Evolutionary conservation across 2,797 vertebrate genomes (phyloP).

Genomic region (Chiloscyllium punctatum): DNA sequence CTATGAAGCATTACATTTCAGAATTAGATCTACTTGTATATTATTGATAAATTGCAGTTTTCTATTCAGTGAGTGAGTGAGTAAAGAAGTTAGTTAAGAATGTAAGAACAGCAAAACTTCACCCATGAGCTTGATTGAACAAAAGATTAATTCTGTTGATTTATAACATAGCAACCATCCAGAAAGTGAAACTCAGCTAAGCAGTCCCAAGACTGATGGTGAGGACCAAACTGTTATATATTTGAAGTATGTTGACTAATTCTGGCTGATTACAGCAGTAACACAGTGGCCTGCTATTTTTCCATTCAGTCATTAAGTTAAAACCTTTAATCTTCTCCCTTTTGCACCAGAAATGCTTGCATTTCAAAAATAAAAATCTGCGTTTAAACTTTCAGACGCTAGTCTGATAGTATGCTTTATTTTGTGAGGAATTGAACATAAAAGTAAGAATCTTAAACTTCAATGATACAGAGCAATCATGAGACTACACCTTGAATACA

Average conservation of each 20-base stretch:
- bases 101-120: too few relatives aligned
- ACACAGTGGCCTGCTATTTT: neutral
- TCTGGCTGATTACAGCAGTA: neutral
- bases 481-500: too few relatives aligned
- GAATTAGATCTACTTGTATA: neutral
- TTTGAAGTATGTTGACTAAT: neutral
- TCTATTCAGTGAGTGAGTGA: neutral
- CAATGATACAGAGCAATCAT: too few relatives aligned
- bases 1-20: neutral
- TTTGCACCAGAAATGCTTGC: neutral
- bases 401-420: too few relatives aligned
- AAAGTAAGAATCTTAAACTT: too few relatives aligned
- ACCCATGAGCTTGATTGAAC: neutral
- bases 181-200: neutral
- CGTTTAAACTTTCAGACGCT: neutral
- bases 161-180: conserved; percentile 20
- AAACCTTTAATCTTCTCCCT: neutral
- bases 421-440: too few relatives aligned
- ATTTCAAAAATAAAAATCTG: neutral
- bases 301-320: neutral
- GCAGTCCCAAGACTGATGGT: neutral
- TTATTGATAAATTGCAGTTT: neutral
- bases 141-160: neutral
- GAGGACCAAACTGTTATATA: neutral
- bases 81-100: too few relatives aligned